A percentile compares a stretch with the other conserved stretches of the same genome.
phyloP scores from a whole-genome alignment of 2,888 invertebrate species.

The Heliconius charithonia region DNA sequence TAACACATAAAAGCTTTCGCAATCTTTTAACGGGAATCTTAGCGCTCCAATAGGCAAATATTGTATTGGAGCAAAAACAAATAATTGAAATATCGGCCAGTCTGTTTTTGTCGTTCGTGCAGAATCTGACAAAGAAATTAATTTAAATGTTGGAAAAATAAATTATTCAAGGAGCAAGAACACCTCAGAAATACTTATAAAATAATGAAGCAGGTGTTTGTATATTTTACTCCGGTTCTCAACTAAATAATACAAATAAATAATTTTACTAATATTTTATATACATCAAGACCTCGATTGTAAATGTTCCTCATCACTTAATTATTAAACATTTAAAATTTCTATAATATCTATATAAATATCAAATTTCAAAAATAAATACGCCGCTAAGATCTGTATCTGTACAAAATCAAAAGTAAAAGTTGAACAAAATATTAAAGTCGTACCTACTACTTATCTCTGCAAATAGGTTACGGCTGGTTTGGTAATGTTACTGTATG shows the following conservation, averaged over 20 bases:
- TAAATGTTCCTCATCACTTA: background rate
- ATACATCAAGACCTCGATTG: background rate
- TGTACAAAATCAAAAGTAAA: conserved; percentile 4
- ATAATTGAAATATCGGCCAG: conserved; percentile 13
- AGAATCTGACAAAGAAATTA: conserved; percentile 14
- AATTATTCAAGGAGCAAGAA: background rate
- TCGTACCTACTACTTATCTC: conserved; percentile 32
- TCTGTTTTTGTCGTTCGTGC: conserved; percentile 14
- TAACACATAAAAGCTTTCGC: background rate
- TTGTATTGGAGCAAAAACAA: conserved; percentile 13
- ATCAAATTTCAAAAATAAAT: background rate
- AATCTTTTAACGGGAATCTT: conserved; percentile 3
- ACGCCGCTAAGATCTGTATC: background rate
- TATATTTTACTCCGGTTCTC: background rate
- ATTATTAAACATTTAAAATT: background rate
- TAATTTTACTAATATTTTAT: background rate
- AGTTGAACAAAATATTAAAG: conserved; percentile 24
- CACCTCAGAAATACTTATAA: background rate
- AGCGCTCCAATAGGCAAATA: conserved; percentile 22
- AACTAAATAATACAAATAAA: too few species aligned
- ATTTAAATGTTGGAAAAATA: background rate
- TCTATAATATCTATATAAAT: background rate
- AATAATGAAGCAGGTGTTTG: background rate
- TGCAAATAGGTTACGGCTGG: conserved; percentile 36
- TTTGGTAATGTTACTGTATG: conserved; percentile 39